Base-by-base conservation (phyloP, 1,140 invertebrate species). In the Drosophila tropicalis region DNA sequence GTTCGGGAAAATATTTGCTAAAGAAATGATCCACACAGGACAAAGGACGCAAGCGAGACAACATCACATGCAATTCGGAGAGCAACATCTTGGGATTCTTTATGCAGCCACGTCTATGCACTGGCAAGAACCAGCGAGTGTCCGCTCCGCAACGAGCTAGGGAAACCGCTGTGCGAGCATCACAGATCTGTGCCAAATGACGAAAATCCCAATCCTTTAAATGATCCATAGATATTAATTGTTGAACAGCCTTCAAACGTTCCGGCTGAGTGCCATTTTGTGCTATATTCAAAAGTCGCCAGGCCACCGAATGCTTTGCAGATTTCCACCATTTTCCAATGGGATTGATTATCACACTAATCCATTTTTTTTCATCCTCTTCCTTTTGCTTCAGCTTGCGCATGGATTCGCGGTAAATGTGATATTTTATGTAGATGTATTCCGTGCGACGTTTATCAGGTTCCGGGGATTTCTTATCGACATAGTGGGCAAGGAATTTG, bases 151-250 rank as follows among this genome's bases (percentile, higher is more conserved):
- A 93, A 76, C 95, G 91, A 25, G 95, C 94, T 57, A 96, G 90
- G 22, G 93, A 93, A 7, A 95, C 92, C 3, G 95, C 95, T 15
- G 94, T 95, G 83, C 92, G 93, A 32, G 94, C 92, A 92, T 95
- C 94, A 70, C 94, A 93, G 82, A 94, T 94, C 90, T 95, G 95
- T 4, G 95, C 94, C 66, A 95, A 92, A 64, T 94, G 93, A 22
- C 91, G 90, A 91, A 93, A 95, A 60, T 95, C 94, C 94, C 94
- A 95, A 71, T 94, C 93, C 77, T 92, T 92, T 0, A 92, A 72
- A 55, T 92, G 91, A 77, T 92, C 91, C 70, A 92, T 92, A 62
- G 82, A 85, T 1, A 92, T 90, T 7, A 94, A 73, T 57, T 92
- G 89, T 51, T 91, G 86, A 2, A 93, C 78, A 5, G 93, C 93